A percentile compares a stretch with the other conserved stretches of the same genome.
These are phyloP conservation scores for Lamprologus tigripictilis DNA, from an alignment of 2,113 vertebrate genomes.

Conservation along the genomic window DNA sequence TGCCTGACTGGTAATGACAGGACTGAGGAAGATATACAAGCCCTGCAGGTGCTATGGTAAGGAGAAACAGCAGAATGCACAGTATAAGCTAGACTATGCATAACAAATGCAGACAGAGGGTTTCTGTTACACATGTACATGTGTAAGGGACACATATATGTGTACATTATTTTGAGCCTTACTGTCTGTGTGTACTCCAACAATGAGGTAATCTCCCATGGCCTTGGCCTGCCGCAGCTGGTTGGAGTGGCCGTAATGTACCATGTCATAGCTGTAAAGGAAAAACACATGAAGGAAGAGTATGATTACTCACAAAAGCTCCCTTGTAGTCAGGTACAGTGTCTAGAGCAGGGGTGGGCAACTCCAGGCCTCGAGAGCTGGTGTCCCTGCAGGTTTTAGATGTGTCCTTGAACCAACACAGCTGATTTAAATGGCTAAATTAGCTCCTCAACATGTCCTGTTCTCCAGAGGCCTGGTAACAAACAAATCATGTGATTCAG, in stretches of 20 bases:
- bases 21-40: not conserved
- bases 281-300: not conserved
- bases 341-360: not conserved
- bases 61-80: not conserved
- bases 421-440: not conserved
- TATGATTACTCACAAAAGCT: not conserved
- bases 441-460: not conserved
- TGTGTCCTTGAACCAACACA: not conserved
- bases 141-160: not conserved
- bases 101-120: not conserved
- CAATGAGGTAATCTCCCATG: conserved; percentile 93
- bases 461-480: not conserved
- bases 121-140: not conserved
- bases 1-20: not conserved
- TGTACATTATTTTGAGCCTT: conserved; percentile 8
- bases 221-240: conserved; percentile 95
- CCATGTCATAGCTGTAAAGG: conserved; percentile 90
- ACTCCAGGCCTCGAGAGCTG: not conserved
- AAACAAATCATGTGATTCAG: not conserved
- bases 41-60: not conserved
- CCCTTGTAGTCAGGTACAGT: not conserved
- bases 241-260: conserved; percentile 97
- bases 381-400: not conserved
- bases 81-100: not conserved
- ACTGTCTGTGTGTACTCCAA: conserved; percentile 96